These are phyloP conservation scores for Campoletis sonorensis DNA, from an alignment of 1,140 invertebrate genomes.

Conservation along the genomic window DNA sequence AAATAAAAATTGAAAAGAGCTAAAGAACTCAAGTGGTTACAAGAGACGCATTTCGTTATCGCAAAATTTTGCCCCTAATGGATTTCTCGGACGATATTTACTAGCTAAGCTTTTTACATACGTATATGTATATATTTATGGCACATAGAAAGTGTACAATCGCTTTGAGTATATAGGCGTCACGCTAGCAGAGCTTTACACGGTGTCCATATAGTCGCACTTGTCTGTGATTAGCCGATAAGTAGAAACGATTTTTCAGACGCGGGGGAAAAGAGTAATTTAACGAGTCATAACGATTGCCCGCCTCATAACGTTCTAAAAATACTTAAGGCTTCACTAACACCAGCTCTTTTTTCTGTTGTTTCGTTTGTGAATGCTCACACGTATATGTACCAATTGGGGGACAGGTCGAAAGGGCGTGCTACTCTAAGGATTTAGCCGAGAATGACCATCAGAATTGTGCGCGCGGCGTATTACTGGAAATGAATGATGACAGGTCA, in stretches of 20 bases:
- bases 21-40: neutral
- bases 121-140: neutral
- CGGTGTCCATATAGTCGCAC: constrained; percentile 46
- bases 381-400: neutral
- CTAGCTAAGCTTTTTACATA: constrained; percentile 1
- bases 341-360: constrained; percentile 20
- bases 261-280: constrained; percentile 48
- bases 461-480: neutral
- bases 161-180: constrained; percentile 39
- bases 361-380: constrained; percentile 3
- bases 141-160: constrained; percentile 10
- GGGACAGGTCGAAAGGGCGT: neutral
- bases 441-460: neutral
- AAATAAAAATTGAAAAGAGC: neutral
- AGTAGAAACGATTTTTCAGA: constrained; percentile 62
- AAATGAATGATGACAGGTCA: constrained; percentile 47
- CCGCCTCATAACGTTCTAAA: constrained; percentile 52
- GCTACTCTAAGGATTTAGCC: neutral
- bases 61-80: constrained; percentile 32
- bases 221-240: constrained; percentile 63
- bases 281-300: constrained; percentile 65
- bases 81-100: constrained; percentile 43
- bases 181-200: constrained; percentile 49
- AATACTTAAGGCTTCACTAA: constrained; percentile 29
- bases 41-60: neutral